Percentiles rank a stretch among this genome's conserved stretches.
Conservation (phyloP, 1,140 invertebrate genomes). For the Riptortus pedestris region DNA sequence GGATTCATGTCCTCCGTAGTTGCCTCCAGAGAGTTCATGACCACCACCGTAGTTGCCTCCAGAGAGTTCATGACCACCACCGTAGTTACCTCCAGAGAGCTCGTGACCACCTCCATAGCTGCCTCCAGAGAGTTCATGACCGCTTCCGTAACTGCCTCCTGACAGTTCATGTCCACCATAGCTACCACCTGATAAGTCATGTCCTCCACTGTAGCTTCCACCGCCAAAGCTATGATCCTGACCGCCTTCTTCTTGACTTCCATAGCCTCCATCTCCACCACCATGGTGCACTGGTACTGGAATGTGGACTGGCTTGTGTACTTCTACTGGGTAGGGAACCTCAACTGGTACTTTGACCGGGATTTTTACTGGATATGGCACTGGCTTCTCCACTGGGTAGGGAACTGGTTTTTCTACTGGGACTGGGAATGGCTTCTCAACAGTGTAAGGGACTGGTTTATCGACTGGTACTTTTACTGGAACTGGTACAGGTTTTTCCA, state of each 20-base stretch:
- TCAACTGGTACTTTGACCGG: conserved; percentile 68
- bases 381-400: conserved; percentile 65
- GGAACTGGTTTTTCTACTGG: conserved; percentile 48
- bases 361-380: conserved; percentile 67
- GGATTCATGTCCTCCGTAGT: background rate
- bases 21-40: background rate
- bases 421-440: conserved; percentile 45
- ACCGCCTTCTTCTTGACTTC: background rate
- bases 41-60: background rate
- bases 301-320: conserved; percentile 20
- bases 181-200: background rate
- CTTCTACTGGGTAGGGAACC: conserved; percentile 58
- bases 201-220: background rate
- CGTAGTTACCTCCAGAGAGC: background rate
- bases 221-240: background rate
- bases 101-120: background rate
- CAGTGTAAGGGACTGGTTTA: conserved; percentile 44
- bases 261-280: background rate
- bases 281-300: conserved; percentile 16
- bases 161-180: background rate
- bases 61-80: background rate
- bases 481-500: conserved; percentile 58
- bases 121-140: background rate
- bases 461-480: conserved; percentile 42
- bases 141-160: background rate